A percentile compares a stretch with the other conserved stretches of the same genome.
These are phyloP conservation scores for Pararge aegeria DNA, from an alignment of 1,140 invertebrate species.

Conservation along the genomic window DNA sequence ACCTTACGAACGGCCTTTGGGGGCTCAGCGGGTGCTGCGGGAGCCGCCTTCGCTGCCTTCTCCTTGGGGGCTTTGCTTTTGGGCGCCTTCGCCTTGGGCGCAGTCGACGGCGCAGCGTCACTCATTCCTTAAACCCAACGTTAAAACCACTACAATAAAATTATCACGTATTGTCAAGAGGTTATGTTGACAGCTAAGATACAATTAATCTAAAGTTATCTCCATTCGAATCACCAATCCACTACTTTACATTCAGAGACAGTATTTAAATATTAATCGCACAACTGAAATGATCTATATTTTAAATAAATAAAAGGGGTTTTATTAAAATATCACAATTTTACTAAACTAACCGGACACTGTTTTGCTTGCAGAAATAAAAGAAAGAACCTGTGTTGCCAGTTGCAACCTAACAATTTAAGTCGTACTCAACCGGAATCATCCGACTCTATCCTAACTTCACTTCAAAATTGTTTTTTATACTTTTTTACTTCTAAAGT, in stretches of 20 bases:
- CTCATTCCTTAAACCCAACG: slow-evolving; percentile 81
- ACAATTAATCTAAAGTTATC: slow-evolving; percentile 59
- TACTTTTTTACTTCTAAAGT: too few relatives aligned
- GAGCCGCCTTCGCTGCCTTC: slow-evolving; percentile 78
- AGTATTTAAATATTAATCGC: slow-evolving; percentile 8
- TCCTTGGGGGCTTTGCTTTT: slow-evolving; percentile 81
- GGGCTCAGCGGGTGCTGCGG: slow-evolving; percentile 69
- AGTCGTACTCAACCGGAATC: too few relatives aligned
- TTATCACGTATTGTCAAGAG: slow-evolving; percentile 38
- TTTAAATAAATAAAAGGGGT: slow-evolving; percentile 19
- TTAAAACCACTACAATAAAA: slow-evolving; percentile 37
- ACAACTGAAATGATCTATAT: background rate
- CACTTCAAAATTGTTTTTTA: too few relatives aligned
- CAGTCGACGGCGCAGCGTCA: slow-evolving; percentile 78
- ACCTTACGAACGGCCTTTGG: slow-evolving; percentile 81
- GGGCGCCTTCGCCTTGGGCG: slow-evolving; percentile 82
- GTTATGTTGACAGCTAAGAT: slow-evolving; percentile 71
- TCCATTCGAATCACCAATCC: slow-evolving; percentile 39
- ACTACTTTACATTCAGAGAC: slow-evolving; percentile 16
- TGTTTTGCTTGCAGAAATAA: slow-evolving; percentile 58
- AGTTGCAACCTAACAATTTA: background rate
- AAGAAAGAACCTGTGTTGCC: slow-evolving; percentile 62
- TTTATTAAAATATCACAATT: slow-evolving; percentile 39
- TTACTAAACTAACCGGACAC: slow-evolving; percentile 59
- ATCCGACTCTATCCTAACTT: too few relatives aligned